Base-by-base conservation (phyloP, 2,888 invertebrate genomes). In the Acleris emargana region DNA sequence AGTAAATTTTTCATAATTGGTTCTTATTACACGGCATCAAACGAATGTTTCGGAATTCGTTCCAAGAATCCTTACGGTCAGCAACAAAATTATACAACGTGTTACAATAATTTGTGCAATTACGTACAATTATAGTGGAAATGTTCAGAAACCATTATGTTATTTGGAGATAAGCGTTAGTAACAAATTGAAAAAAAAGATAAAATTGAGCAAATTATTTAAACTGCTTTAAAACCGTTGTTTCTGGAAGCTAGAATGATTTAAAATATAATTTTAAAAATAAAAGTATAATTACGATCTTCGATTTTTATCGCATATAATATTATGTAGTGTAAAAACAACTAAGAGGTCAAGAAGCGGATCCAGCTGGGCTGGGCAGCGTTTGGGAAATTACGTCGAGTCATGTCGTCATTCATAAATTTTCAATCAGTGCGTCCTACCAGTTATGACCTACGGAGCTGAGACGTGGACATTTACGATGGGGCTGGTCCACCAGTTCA, bases 1-100 rank as follows among this genome's bases (percentile, higher is more conserved):
- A 75, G 82, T 81, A 82, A 82, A 77, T 88, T 88, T 87, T 86
- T 88, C 83, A 89, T 91, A 92, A 91, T 91, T 89, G 89, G 78
- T 78, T 80, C 90, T 90, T 89, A 92, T 92, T 92, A 92, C 84
- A 80, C 80, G 82, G 87, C 91, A 92, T 91, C 91, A 91, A 89
- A 91, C 90, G 89, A 92, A 91, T 89, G 91, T 81, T 87, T 82
- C 75, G 88, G 90, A 88, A 89, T 91, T 87, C 78, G 83, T 92
- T 92, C 91, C 89, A 84, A 88, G 91, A 91, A 91, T 71, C 73
- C 62, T 87, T 89, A 91, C 82, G 76, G 90, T 87, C 84, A 73
- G 89, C 89, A 89, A 67, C 74, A 64, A 78, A 87, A 89, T 84
- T 83, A 83, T 79, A 73, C 80, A 75, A 74, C 76, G 78, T 76